A percentile compares a stretch with the other conserved stretches of the same genome.
Evolutionary conservation across 2,797 vertebrate species (phyloP).

Genomic region (Eurystomus glaucurus): DNA sequence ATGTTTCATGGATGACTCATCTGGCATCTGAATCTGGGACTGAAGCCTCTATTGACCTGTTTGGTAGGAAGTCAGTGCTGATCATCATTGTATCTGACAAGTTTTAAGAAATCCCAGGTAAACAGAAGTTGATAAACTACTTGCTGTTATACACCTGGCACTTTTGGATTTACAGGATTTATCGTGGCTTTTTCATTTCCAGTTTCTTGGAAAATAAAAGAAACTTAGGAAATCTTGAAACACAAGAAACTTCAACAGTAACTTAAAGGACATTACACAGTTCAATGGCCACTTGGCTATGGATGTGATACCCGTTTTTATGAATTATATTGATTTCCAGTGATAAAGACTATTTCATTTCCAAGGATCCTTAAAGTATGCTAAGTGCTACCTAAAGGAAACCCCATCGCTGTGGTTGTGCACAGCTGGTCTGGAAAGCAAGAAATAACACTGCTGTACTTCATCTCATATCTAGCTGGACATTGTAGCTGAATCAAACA

Average conservation of each 20-base stretch:
- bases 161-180: conserved; percentile 35
- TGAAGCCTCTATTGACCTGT: conserved; percentile 51
- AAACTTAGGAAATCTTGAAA: conserved; percentile 9
- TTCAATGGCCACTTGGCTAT: not conserved
- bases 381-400: not conserved
- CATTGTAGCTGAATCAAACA: not conserved
- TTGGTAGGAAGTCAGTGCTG: conserved; percentile 41
- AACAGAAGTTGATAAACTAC: conserved; percentile 21
- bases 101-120: conserved; percentile 42
- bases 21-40: not conserved
- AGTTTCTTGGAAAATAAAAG: conserved; percentile 19
- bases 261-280: not conserved
- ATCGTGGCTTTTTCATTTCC: not conserved
- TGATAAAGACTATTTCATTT: not conserved
- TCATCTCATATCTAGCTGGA: not conserved
- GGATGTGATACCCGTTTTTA: not conserved
- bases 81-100: conserved; percentile 44
- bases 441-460: not conserved
- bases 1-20: not conserved
- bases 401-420: not conserved
- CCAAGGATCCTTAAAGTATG: not conserved
- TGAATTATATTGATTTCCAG: not conserved
- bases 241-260: not conserved
- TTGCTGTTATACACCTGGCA: conserved; percentile 9
- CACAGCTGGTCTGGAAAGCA: not conserved